Base-by-base conservation (phyloP, 2,888 invertebrate genomes). In the Ceraclea dissimilis region DNA sequence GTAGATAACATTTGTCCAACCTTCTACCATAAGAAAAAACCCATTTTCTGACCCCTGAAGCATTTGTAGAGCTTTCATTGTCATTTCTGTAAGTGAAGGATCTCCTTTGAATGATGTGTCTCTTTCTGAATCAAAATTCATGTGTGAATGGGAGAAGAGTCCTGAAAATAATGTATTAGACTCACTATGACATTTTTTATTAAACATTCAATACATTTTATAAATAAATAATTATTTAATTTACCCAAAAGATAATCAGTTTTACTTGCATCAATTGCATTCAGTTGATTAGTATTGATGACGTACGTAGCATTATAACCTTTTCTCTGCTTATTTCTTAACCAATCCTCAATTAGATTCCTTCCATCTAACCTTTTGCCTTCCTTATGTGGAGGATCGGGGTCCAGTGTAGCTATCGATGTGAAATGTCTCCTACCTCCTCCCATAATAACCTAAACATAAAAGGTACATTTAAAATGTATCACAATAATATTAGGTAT, bases 271-370 rank as follows among this genome's bases (percentile, higher is more conserved):
- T 81, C 80, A n/a, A 75, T 66, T 26, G 66, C 67, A 43, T 72
- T 73, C 60, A 86, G 77, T 64, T 82, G 79, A 58, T 78, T 75
- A 65, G 80, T 80, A 67, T 79, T 83, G 75, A 80, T 79, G 18
- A 84, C 82, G 66, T 83, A 84, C 64, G 77, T 76, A 6, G 79
- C 79, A 57, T 75, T 71, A 1, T 79, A 68, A 11, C 73, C 73
- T 13, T 77, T 67, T 62, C 77, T 74, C 62, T 79, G 80, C 70
- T 80, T 79, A 67, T 82, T 81, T 59, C 80, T 68, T 17, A 78
- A 70, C 85, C 84, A 85, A 66, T 82, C 82, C 65, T 84, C 79
- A 62, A 84, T 80, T 55, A 85, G 76, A 70, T 85, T 83, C 54
- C 83, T 69, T 1, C 82, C 82, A 66, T 85, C 85, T 50, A 80